phyloP scores from a whole-genome alignment of 2,797 vertebrate species.

The Acanthis flammea region DNA sequence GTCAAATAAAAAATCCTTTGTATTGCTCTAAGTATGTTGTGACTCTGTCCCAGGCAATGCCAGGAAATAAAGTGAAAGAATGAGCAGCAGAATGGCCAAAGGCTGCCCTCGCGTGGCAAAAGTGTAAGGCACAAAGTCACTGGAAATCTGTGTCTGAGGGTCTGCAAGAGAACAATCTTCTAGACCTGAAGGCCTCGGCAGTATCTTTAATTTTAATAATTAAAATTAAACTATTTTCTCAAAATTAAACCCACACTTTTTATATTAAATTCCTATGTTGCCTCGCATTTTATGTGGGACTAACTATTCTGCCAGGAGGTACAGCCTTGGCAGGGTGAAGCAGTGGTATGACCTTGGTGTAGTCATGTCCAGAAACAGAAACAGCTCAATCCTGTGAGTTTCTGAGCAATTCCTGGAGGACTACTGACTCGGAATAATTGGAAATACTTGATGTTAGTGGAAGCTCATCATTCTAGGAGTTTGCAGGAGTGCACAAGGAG shows the following conservation, averaged over 20 bases:
- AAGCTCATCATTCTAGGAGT: neutral
- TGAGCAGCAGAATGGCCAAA: neutral
- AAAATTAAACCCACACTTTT: neutral
- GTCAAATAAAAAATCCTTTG: neutral
- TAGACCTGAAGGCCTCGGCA: neutral
- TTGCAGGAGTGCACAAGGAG: neutral
- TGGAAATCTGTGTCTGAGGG: fast-evolving
- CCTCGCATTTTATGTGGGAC: neutral
- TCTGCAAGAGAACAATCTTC: neutral
- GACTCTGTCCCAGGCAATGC: neutral
- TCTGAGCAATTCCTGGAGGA: neutral
- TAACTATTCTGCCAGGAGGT: neutral
- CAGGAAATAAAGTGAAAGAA: neutral
- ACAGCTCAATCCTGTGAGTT: neutral
- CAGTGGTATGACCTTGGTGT: fast-evolving
- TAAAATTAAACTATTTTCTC: neutral
- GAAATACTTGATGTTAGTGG: neutral
- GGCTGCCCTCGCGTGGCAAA: slow-evolving; percentile 51
- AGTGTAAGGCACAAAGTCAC: neutral
- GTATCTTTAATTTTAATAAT: neutral
- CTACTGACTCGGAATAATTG: neutral
- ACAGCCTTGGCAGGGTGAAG: neutral
- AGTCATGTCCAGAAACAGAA: neutral
- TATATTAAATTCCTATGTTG: neutral
- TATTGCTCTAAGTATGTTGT: neutral